Evolutionary conservation across 2,113 vertebrate genomes (phyloP).

Genomic region (Microcebus ravelobensis): DNA sequence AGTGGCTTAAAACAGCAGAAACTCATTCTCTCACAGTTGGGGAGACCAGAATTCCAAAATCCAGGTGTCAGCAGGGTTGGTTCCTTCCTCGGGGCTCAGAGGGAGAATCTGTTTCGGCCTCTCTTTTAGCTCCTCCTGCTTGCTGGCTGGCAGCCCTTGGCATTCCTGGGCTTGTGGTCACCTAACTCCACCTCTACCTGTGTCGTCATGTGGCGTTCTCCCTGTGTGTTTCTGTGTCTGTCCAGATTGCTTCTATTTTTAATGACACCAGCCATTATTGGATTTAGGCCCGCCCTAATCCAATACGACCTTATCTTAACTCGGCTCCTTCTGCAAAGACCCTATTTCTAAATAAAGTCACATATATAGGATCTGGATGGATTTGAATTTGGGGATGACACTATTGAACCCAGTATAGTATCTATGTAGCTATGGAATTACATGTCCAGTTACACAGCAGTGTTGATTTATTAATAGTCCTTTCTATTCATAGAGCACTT

Average conservation of each 20-base stretch:
- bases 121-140: not conserved
- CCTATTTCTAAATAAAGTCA: not conserved
- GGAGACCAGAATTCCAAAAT: not conserved
- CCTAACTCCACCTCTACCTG: not conserved
- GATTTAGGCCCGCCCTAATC: not conserved
- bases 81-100: not conserved
- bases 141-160: not conserved
- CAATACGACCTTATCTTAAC: not conserved
- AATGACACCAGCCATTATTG: not conserved
- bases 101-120: not conserved
- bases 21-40: not conserved
- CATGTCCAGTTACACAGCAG: accelerated
- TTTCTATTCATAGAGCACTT: not conserved
- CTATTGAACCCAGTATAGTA: too few relatives aligned
- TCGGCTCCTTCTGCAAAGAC: not conserved
- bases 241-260: not conserved
- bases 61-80: not conserved
- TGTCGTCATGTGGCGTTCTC: not conserved
- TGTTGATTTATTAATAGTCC: too few relatives aligned
- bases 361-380: not conserved
- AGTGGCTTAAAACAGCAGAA: not conserved
- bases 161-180: not conserved
- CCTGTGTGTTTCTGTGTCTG: not conserved
- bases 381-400: not conserved
- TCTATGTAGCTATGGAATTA: not conserved